Percentiles rank a stretch among this genome's conserved stretches.
Conservation (phyloP, 2,888 invertebrate species). For the Bembecia ichneumoniformis region DNA sequence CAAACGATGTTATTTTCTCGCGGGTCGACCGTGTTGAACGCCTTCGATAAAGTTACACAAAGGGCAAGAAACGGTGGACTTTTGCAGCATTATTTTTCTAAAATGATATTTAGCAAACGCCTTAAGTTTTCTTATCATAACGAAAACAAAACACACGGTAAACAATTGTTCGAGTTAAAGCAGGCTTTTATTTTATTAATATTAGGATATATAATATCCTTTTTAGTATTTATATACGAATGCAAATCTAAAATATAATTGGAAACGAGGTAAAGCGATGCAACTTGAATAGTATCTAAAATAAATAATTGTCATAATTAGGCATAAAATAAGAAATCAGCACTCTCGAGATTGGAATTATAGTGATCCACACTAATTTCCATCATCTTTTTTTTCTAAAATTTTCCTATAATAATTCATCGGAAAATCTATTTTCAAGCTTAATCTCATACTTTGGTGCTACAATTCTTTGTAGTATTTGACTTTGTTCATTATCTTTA, state of each 20-base stretch:
- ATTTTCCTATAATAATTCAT: too few relatives aligned
- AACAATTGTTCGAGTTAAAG: background rate
- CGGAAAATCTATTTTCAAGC: too few relatives aligned
- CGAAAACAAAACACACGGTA: too few relatives aligned
- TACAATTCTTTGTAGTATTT: too few relatives aligned
- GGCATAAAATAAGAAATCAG: too few relatives aligned
- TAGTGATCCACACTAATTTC: too few relatives aligned
- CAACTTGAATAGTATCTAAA: too few relatives aligned
- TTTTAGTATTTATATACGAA: background rate
- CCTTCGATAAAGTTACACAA: conserved; percentile 9
- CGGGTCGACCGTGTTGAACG: conserved; percentile 20
- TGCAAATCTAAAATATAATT: background rate
- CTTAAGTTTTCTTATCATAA: background rate
- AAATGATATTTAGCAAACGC: conserved; percentile 5
- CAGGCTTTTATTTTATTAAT: background rate
- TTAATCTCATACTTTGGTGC: too few relatives aligned
- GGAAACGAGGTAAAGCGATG: background rate
- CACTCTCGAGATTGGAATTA: too few relatives aligned
- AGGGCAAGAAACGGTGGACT: conserved; percentile 15
- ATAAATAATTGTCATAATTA: too few relatives aligned
- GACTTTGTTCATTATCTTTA: too few relatives aligned
- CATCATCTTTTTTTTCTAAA: too few relatives aligned
- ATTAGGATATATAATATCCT: background rate
- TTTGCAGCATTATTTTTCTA: conserved; percentile 8
- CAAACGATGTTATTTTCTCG: conserved; percentile 24